Percentiles rank a stretch among this genome's conserved stretches.
Conservation (phyloP, 2,113 vertebrate genomes). For the Sphyrna mokarran region DNA sequence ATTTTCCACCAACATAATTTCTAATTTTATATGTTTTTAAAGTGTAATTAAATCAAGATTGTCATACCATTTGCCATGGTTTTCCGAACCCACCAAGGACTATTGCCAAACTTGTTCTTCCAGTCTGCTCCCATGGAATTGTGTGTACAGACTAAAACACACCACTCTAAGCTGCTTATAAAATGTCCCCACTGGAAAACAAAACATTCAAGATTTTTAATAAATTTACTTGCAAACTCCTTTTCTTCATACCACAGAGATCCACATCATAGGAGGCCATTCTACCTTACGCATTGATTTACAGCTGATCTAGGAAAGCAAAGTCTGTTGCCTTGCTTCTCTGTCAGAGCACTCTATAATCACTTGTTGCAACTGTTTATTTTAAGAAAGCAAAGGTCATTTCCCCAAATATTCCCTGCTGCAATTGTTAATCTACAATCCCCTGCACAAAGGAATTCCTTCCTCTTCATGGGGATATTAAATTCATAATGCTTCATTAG, state of each 20-base stretch:
- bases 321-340: not conserved
- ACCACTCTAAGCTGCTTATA: slow-evolving; percentile 56
- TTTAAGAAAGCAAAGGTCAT: not conserved
- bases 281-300: not conserved
- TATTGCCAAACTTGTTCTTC: slow-evolving; percentile 51
- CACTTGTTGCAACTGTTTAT: not conserved
- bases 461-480: not conserved
- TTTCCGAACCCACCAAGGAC: slow-evolving; percentile 47
- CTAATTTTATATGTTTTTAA: not conserved
- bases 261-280: not conserved
- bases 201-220: not conserved
- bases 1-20: not conserved
- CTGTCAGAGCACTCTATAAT: not conserved
- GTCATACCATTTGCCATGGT: slow-evolving; percentile 57
- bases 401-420: not conserved
- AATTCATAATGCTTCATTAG: not conserved
- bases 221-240: not conserved
- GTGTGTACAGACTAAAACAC: slow-evolving; percentile 61
- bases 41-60: no score
- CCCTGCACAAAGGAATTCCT: not conserved
- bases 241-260: not conserved
- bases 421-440: not conserved
- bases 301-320: not conserved
- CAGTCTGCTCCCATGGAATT: slow-evolving; percentile 48
- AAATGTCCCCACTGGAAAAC: slow-evolving; percentile 54